A percentile compares a stretch with the other conserved stretches of the same genome.
These are phyloP conservation scores for Masnerella sp. DNA, from an alignment of 2,888 invertebrate genomes.

Conservation along the genomic window DNA sequence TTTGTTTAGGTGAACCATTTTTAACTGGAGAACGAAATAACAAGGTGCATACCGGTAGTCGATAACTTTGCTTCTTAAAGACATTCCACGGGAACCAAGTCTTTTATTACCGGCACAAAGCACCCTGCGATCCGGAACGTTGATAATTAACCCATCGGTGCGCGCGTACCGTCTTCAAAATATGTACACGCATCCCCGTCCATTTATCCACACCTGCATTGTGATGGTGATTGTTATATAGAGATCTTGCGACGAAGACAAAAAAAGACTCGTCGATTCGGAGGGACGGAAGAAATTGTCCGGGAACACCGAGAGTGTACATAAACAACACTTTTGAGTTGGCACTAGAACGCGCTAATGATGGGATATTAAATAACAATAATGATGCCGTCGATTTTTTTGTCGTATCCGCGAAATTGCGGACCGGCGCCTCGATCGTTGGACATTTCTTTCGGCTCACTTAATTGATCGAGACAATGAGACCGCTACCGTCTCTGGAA, in stretches of 20 bases:
- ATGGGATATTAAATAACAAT: conserved; percentile 78
- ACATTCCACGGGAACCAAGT: conserved; percentile 55
- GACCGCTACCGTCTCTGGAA: conserved; percentile 61
- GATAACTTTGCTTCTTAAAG: conserved; percentile 67
- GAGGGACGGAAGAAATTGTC: conserved; percentile 62
- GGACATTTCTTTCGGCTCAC: conserved; percentile 48
- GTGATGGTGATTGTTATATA: conserved; percentile 53
- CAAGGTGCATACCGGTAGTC: conserved; percentile 67
- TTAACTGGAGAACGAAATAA: conserved; percentile 51
- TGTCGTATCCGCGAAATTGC: conserved; percentile 56
- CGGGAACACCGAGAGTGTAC: conserved; percentile 65
- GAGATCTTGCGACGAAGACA: conserved; percentile 50
- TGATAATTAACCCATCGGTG: conserved; percentile 74
- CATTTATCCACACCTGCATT: conserved; percentile 59
- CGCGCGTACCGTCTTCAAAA: conserved; percentile 58
- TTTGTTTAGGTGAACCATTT: conserved; percentile 43
- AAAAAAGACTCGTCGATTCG: conserved; percentile 42
- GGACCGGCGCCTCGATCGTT: conserved; percentile 58
- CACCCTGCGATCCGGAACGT: conserved; percentile 62
- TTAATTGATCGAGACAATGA: conserved; percentile 74
- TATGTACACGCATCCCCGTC: conserved; percentile 32
- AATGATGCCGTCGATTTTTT: conserved; percentile 73
- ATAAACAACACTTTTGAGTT: conserved; percentile 75
- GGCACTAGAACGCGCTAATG: conserved; percentile 76
- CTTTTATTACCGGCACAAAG: conserved; percentile 61